A percentile compares a stretch with the other conserved stretches of the same genome.
Evolutionary conservation across 2,113 vertebrate genomes (phyloP).

Genomic region (Pituophis catenifer): DNA sequence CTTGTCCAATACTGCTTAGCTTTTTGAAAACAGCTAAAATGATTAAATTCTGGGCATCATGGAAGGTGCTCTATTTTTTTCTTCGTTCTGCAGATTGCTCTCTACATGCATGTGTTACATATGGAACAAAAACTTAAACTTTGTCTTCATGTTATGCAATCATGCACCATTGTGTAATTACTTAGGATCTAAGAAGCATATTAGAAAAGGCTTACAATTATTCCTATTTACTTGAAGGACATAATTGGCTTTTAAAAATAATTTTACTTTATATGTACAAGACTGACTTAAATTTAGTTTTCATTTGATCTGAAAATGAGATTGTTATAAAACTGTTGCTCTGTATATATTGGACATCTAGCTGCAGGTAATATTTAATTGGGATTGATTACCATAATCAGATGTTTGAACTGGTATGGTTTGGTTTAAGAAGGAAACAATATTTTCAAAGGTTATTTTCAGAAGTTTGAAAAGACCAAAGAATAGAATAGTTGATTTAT

Average conservation of each 20-base stretch:
- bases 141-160: neutral
- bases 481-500: neutral
- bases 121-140: neutral
- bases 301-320: neutral
- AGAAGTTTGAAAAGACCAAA: neutral
- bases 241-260: neutral
- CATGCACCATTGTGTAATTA: neutral
- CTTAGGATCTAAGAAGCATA: neutral
- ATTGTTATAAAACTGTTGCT: neutral
- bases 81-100: neutral
- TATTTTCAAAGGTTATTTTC: neutral
- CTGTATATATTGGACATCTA: neutral
- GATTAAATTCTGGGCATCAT: neutral
- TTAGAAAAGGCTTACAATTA: neutral
- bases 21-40: neutral
- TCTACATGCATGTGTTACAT: neutral
- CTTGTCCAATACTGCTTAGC: neutral
- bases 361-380: neutral
- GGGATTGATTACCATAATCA: neutral
- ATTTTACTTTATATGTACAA: neutral
- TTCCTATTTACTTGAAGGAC: neutral
- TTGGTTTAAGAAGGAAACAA: constrained; percentile 3
- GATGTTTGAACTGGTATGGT: neutral
- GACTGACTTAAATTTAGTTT: neutral
- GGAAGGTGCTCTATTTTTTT: neutral